phyloP scores from a whole-genome alignment of 2,888 invertebrate species.

The Deilephila porcellus region DNA sequence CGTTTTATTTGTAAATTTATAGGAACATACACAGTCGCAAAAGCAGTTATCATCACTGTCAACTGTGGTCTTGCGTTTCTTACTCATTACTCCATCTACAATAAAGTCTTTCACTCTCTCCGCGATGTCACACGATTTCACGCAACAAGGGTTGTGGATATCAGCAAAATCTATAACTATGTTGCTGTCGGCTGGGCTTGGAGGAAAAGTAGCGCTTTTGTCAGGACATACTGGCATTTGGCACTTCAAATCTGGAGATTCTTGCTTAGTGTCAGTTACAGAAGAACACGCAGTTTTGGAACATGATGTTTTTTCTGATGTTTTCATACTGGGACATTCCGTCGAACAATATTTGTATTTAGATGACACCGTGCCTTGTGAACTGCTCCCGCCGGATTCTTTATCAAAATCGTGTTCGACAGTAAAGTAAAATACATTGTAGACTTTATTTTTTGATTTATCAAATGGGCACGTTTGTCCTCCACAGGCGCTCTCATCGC shows the following conservation, averaged over 20 bases:
- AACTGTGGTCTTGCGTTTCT: constrained; percentile 46
- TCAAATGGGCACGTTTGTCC: constrained; percentile 63
- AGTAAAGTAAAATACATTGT: constrained; percentile 74
- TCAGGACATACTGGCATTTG: constrained; percentile 53
- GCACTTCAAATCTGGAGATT: constrained; percentile 47
- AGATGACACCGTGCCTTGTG: constrained; percentile 42
- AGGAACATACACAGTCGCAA: constrained; percentile 75
- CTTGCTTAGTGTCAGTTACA: constrained; percentile 33
- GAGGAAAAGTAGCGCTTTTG: constrained; percentile 42
- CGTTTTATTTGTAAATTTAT: constrained; percentile 70
- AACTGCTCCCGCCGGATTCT: constrained; percentile 38
- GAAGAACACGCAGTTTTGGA: constrained; percentile 63
- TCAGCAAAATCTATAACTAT: constrained; percentile 63
- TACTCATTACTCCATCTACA: constrained; percentile 55
- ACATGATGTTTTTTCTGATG: constrained; percentile 56
- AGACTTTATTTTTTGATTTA: constrained; percentile 52
- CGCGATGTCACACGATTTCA: constrained; percentile 69
- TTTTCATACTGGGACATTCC: constrained; percentile 62
- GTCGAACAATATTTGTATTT: constrained; percentile 61
- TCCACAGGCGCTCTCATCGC: constrained; percentile 53
- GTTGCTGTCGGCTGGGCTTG: constrained; percentile 75
- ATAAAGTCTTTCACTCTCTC: constrained; percentile 74
- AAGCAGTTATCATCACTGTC: constrained; percentile 63
- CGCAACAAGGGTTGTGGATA: constrained; percentile 71
- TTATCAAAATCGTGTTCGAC: constrained; percentile 68